Percentiles rank a stretch among this genome's conserved stretches.
phyloP scores from a whole-genome alignment of 2,888 invertebrate genomes.

The Rutpela maculata region DNA sequence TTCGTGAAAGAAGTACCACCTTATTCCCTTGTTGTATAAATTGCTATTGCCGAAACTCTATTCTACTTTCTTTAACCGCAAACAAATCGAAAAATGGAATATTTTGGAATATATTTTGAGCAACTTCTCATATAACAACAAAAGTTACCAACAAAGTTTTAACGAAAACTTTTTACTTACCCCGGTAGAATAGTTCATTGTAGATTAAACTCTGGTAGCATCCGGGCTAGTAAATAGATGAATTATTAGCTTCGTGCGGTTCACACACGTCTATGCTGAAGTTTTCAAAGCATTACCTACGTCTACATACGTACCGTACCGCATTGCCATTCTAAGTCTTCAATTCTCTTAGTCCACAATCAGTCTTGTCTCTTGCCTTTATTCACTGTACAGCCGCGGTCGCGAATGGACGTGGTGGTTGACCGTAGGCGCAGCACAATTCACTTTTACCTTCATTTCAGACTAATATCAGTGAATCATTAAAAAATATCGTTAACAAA shows the following conservation, averaged over 20 bases:
- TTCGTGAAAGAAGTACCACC: too few species aligned
- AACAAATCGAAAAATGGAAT: too few species aligned
- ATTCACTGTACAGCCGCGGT: slow-evolving; percentile 65
- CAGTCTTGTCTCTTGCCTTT: slow-evolving; percentile 40
- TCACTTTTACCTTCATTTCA: slow-evolving; percentile 67
- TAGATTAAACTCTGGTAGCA: slow-evolving; percentile 27
- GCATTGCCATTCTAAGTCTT: slow-evolving; percentile 32
- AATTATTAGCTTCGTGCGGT: slow-evolving; percentile 26
- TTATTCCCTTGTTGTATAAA: too few species aligned
- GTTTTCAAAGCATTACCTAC: slow-evolving; percentile 30
- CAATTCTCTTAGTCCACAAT: slow-evolving; percentile 16
- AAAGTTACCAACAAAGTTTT: too few species aligned
- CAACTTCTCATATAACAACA: too few species aligned
- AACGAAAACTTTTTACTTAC: background rate
- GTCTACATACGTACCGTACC: slow-evolving; percentile 23
- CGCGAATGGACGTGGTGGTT: slow-evolving; percentile 63
- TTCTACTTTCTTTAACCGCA: too few species aligned
- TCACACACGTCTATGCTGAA: slow-evolving; percentile 26
- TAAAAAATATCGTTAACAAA: slow-evolving; percentile 43
- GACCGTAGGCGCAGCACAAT: slow-evolving; percentile 61
- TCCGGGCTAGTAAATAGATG: slow-evolving; percentile 35
- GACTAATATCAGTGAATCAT: slow-evolving; percentile 44
- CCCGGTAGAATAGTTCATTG: slow-evolving; percentile 11
- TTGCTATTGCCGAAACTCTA: too few species aligned
- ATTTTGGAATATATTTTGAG: too few species aligned